phyloP scores from a whole-genome alignment of 2,113 vertebrate genomes.

The Acanthochromis polyacanthus region DNA sequence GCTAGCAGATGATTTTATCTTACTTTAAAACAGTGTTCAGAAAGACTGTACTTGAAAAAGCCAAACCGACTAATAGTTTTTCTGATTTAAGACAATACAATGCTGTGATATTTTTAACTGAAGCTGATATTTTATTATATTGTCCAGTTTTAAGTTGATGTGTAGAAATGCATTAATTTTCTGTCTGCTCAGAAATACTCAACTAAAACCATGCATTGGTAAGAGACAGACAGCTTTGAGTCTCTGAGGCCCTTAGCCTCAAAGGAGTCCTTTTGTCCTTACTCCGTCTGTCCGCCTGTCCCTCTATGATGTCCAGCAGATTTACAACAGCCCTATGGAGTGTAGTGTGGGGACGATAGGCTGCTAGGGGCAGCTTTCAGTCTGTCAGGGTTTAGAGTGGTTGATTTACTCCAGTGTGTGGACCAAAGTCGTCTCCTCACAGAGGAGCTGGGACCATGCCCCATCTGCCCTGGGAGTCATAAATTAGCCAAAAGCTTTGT shows the following conservation, averaged over 20 bases:
- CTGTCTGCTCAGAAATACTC: conserved; percentile 10
- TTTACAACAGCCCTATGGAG: conserved; percentile 57
- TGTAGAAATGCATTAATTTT: neutral
- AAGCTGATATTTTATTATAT: conserved; percentile 23
- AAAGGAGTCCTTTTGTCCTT: conserved; percentile 61
- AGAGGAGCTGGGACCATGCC: conserved; percentile 34
- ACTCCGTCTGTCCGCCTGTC: conserved; percentile 41
- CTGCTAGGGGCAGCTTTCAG: conserved; percentile 15
- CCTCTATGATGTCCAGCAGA: conserved; percentile 48
- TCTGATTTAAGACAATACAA: conserved; percentile 8
- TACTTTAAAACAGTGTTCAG: neutral
- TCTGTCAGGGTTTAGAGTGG: conserved; percentile 42
- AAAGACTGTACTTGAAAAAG: neutral
- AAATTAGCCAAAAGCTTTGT: conserved; percentile 75
- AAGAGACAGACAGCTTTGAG: conserved; percentile 36
- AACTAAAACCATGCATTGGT: conserved; percentile 47
- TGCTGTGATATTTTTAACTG: conserved; percentile 7
- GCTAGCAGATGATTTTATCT: neutral
- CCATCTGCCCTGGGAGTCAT: conserved; percentile 61
- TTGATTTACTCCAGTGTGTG: conserved; percentile 72
- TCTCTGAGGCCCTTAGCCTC: conserved; percentile 38
- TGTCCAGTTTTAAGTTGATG: conserved; percentile 11
- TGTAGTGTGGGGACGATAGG: neutral
- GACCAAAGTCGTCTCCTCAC: conserved; percentile 41
- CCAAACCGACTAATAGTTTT: neutral